phyloP scores from a whole-genome alignment of 2,113 vertebrate species.

The Bubo scandiacus region DNA sequence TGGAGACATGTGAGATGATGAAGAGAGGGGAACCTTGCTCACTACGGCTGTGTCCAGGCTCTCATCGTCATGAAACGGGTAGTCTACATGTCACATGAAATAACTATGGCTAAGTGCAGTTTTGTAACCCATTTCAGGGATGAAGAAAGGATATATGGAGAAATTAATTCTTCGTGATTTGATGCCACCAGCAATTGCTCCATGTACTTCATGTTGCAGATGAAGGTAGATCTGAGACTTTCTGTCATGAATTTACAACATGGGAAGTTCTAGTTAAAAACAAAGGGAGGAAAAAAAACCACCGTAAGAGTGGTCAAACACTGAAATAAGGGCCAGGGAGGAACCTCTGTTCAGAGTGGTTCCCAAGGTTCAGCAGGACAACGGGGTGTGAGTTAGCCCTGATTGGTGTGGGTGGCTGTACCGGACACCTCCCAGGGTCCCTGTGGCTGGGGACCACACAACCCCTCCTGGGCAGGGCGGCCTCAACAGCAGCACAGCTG shows the following conservation, averaged over 20 bases:
- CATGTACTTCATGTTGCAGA: fast-evolving
- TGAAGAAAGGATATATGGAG: background rate
- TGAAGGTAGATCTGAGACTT: background rate
- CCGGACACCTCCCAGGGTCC: fast-evolving
- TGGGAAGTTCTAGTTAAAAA: background rate
- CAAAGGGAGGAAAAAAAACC: background rate
- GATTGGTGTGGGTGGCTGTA: background rate
- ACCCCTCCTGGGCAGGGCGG: background rate
- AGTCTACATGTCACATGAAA: background rate
- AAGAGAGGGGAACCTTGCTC: background rate
- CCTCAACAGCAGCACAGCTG: background rate
- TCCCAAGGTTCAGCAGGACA: background rate
- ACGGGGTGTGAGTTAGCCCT: background rate
- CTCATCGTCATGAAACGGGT: fast-evolving
- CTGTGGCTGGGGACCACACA: background rate
- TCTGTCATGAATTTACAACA: fast-evolving
- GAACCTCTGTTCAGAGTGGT: background rate
- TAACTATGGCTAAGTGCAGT: background rate
- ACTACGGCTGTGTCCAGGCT: fast-evolving
- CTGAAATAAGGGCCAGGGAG: background rate
- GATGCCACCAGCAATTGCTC: background rate
- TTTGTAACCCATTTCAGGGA: background rate
- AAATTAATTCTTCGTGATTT: background rate
- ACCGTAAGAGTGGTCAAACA: background rate
- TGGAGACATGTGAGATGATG: background rate